Percentiles rank a stretch among this genome's conserved stretches.
phyloP scores from a whole-genome alignment of 2,888 invertebrate genomes.

The Athripsodes cinereus region DNA sequence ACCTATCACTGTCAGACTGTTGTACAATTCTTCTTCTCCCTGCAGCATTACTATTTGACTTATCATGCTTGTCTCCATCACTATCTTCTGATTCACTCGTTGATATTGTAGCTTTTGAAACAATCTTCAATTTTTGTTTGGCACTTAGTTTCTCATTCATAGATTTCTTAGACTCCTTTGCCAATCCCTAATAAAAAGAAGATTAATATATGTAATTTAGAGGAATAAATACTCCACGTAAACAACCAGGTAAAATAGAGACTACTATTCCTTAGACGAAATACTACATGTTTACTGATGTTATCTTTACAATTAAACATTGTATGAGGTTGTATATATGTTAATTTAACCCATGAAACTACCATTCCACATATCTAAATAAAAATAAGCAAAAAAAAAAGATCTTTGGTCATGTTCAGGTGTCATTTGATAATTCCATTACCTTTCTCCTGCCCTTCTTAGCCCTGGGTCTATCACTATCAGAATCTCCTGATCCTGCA shows the following conservation, averaged over 20 bases:
- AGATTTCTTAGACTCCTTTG: constrained; percentile 28
- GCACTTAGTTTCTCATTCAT: constrained; percentile 66
- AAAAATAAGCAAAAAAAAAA: background rate
- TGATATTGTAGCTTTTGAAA: constrained; percentile 93
- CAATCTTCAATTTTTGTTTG: constrained; percentile 81
- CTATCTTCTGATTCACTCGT: constrained; percentile 78
- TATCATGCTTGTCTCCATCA: constrained; percentile 50
- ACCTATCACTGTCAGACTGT: constrained; percentile 54
- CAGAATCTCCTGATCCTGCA: constrained; percentile 52
- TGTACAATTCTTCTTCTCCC: constrained; percentile 56
- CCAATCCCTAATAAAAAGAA: constrained; percentile 12
- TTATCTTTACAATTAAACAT: too few species aligned
- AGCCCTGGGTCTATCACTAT: constrained; percentile 60
- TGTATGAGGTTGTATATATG: too few species aligned
- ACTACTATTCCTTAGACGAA: too few species aligned
- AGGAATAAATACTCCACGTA: too few species aligned
- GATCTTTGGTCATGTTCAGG: background rate
- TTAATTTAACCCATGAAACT: too few species aligned
- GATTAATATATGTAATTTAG: too few species aligned
- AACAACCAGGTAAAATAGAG: too few species aligned
- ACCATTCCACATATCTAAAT: background rate
- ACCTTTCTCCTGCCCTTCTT: constrained; percentile 55
- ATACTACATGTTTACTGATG: too few species aligned
- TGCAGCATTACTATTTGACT: constrained; percentile 42
- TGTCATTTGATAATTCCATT: background rate